Conservation (phyloP, 2,113 vertebrate species). For the Neomonachus schauinslandi region DNA sequence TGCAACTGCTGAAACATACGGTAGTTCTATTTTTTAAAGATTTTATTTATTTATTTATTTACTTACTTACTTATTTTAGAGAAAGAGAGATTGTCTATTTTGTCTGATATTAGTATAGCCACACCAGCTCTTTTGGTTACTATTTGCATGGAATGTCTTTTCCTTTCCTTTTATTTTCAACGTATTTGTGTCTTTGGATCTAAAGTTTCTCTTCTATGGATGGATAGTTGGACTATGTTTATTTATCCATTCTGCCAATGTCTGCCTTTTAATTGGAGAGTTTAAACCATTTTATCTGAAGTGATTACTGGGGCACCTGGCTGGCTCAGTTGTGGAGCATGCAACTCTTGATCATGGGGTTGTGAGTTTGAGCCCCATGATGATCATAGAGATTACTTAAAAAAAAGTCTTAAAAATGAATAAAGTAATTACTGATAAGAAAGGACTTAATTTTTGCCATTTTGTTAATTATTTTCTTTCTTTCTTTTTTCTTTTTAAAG, state of each 20-base stretch:
- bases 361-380: background rate
- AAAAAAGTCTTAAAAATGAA: background rate
- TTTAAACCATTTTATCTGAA: background rate
- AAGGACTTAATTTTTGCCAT: background rate
- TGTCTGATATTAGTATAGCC: background rate
- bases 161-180: background rate
- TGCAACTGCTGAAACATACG: background rate
- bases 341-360: background rate
- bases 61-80: background rate
- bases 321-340: background rate
- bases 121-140: background rate
- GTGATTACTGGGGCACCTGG: background rate
- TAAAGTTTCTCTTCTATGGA: background rate
- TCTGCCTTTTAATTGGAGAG: background rate
- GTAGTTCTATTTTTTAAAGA: background rate
- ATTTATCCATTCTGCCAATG: background rate
- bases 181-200: background rate
- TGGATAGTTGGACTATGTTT: background rate
- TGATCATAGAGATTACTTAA: background rate
- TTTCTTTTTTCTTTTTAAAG: too few species aligned
- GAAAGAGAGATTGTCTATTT: background rate
- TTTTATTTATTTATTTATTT: too few species aligned
- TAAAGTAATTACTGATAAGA: background rate
- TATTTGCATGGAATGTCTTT: background rate
- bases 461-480: background rate